Percentiles rank a stretch among this genome's conserved stretches.
phyloP scores from a whole-genome alignment of 2,888 invertebrate species.

The Auanema freiburgensis region DNA sequence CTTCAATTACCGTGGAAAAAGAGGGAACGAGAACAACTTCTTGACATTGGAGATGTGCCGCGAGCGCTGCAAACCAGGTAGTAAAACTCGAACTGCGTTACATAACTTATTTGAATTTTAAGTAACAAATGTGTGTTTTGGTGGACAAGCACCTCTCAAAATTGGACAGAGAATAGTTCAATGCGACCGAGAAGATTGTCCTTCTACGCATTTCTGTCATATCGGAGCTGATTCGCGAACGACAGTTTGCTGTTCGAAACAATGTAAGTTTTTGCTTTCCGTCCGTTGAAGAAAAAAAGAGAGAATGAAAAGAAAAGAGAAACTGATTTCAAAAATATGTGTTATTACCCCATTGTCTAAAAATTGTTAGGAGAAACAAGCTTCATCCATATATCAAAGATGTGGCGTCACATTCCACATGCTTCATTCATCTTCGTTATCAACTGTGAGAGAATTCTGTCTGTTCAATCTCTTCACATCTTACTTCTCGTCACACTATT shows the following conservation, averaged over 20 bases:
- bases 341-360: not conserved
- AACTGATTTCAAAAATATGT: not conserved
- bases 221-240: slow-evolving; percentile 30
- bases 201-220: slow-evolving; percentile 57
- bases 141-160: slow-evolving; percentile 43
- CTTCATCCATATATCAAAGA: too few species aligned
- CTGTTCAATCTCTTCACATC: too few species aligned
- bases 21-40: slow-evolving; percentile 61
- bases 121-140: slow-evolving; percentile 51
- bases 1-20: slow-evolving; percentile 41
- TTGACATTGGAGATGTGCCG: slow-evolving; percentile 52
- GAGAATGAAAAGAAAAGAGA: not conserved
- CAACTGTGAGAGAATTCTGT: too few species aligned
- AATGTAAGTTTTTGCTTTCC: slow-evolving; percentile 23
- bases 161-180: slow-evolving; percentile 35
- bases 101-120: slow-evolving; percentile 15
- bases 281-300: not conserved
- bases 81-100: slow-evolving; percentile 3
- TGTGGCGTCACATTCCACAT: too few species aligned
- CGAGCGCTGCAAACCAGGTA: slow-evolving; percentile 52
- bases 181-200: slow-evolving; percentile 47
- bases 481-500: too few species aligned
- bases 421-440: too few species aligned
- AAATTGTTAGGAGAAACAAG: too few species aligned
- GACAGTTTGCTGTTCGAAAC: slow-evolving; percentile 51